Evolutionary conservation across 2,797 vertebrate species (phyloP), one percentile per base, ranked within the genome.

Genomic region (Alectoris magna): DNA sequence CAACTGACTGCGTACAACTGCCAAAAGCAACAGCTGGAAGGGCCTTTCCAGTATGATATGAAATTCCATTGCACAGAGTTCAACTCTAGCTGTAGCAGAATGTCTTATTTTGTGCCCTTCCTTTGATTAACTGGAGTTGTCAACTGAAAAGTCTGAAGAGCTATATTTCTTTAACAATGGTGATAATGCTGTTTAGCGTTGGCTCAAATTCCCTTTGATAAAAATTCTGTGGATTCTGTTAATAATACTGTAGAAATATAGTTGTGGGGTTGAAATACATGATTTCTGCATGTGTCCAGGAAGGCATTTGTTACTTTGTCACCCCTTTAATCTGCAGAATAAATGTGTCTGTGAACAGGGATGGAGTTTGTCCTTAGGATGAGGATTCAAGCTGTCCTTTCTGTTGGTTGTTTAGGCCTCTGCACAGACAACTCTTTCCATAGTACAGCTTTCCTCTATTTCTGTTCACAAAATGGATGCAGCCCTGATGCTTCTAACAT

Each of bases 401-500:
- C 60, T 92, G 81, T 92, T 95, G 91, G 56, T 90, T 95, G 87
- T 92, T 95, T 88, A 96, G 95, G 90, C 87, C 67, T 93, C 80
- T 93, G 93, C 85, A 92, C 79, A 95, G 96, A 91, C 83, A 91
- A 41, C 79, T 88, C 85, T 94, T 95, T 88, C 87, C 77, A 78
- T 93, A 93, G 80, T 58, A 77, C 79, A 95, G 85, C 79, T 94
- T 94, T 79, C 85, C 51, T 93, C 90, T 94, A 67, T 91, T 95
- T 95, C 84, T 95, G 63, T 93, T 94, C 79, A 92, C 84, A 93
- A 95, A 95, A 95, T 46, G 76, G 76, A 84, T 96, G 91, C 91
- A 88, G 76, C 48, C 19, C 67, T 79, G 76, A 58, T 93, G 56
- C 79, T 84, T 92, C 70, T 94, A 89, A 88, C 82, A 71, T 88